Evolutionary conservation across 2,888 invertebrate species (phyloP).

Genomic region (Hirtodrosophila alboralis): DNA sequence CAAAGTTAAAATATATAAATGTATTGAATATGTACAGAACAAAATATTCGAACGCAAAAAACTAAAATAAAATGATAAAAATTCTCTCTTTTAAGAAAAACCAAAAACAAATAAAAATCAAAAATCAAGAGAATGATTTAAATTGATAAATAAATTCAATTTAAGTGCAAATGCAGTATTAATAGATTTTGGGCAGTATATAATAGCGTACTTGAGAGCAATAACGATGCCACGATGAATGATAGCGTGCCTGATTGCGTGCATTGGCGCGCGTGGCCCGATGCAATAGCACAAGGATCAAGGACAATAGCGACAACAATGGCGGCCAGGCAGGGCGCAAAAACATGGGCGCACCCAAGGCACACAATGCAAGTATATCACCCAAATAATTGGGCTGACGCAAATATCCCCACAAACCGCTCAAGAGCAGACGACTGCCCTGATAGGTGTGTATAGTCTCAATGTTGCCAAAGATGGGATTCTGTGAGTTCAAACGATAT

Average conservation of each 20-base stretch:
- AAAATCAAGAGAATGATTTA: slow-evolving; percentile 12
- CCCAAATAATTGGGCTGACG: slow-evolving; percentile 96
- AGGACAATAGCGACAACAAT: slow-evolving; percentile 85
- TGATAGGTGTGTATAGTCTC: slow-evolving; percentile 90
- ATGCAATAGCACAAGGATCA: slow-evolving; percentile 87
- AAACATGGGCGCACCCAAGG: slow-evolving; percentile 85
- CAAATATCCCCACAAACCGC: slow-evolving; percentile 91
- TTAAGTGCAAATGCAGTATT: slow-evolving; percentile 67
- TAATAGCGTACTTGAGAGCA: slow-evolving; percentile 90
- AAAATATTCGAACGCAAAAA: slow-evolving; percentile 34
- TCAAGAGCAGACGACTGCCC: slow-evolving; percentile 90
- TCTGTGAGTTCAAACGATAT: slow-evolving; percentile 91
- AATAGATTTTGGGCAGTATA: slow-evolving; percentile 90
- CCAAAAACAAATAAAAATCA: slow-evolving; percentile 15
- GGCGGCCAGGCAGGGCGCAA: slow-evolving; percentile 86
- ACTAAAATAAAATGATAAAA: slow-evolving; percentile 19
- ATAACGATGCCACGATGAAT: slow-evolving; percentile 93
- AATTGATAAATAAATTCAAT: slow-evolving; percentile 6
- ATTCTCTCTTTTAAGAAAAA: slow-evolving; percentile 3
- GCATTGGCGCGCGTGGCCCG: slow-evolving; percentile 89
- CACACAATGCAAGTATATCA: slow-evolving; percentile 90
- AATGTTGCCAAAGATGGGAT: slow-evolving; percentile 87
- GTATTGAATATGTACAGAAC: slow-evolving; percentile 36
- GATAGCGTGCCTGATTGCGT: slow-evolving; percentile 90
- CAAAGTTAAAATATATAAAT: slow-evolving; percentile 11